These are phyloP conservation scores for Pteromalus puparum DNA, from an alignment of 1,140 invertebrate species.

Conservation along the genomic window DNA sequence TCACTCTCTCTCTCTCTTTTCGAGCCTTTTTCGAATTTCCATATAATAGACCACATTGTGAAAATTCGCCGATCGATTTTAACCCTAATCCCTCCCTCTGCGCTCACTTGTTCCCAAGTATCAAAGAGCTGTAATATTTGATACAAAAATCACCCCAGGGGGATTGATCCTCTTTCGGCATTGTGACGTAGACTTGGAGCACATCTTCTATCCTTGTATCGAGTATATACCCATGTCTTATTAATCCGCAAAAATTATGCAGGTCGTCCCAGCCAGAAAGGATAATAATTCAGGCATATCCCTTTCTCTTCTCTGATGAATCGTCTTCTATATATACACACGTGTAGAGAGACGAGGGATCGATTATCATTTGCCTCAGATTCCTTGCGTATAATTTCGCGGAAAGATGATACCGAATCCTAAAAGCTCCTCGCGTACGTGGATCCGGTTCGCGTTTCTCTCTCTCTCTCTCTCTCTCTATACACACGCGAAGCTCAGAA, in stretches of 20 bases:
- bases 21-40: background rate
- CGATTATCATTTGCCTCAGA: background rate
- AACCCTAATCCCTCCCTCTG: background rate
- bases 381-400: background rate
- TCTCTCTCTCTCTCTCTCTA: background rate
- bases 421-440: constrained; percentile 27
- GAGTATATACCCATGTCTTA: background rate
- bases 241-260: constrained; percentile 23
- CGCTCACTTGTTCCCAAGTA: too few relatives aligned
- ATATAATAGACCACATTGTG: background rate
- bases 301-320: background rate
- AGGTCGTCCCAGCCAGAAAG: background rate
- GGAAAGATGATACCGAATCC: constrained; percentile 41
- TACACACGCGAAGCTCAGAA: background rate
- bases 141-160: background rate
- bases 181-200: background rate
- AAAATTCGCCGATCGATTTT: background rate
- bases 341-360: too few relatives aligned
- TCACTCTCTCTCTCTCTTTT: too few relatives aligned
- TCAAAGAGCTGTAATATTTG: background rate
- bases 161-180: background rate
- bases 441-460: constrained; percentile 23
- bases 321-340: too few relatives aligned
- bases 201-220: background rate
- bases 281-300: background rate